Base-by-base conservation (phyloP, 2,888 invertebrate species). In the Andrena camellia region DNA sequence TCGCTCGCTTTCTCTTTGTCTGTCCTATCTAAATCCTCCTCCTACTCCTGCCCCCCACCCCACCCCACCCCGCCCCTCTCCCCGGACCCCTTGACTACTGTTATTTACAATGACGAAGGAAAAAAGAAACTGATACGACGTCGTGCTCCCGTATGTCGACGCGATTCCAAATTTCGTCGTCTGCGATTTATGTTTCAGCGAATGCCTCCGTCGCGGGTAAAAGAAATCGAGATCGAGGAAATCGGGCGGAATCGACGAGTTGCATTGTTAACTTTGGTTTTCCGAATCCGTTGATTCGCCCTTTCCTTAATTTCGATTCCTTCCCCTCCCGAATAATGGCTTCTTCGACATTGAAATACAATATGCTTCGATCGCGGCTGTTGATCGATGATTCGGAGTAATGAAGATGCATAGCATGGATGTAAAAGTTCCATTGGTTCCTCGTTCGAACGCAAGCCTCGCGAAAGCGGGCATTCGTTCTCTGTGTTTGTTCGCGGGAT, bases 51-150 rank as follows among this genome's bases (percentile, higher is more conserved):
- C 72, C 48, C 82, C 80, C 86, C 81, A 74, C 29, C 1, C 62
- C 73, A 78, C 77, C 80, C 86, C 73, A 63, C 71, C 79, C 52
- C 66, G n/a, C n/a, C n/a, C n/a, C n/a, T n/a, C n/a, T 52, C 62
- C 64, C 59, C 48, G 52, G 8, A 50, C 66, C 70, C 42, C 42
- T 52, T 42, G 33, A 64, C 50, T 81, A 81, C 87, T 81, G 78
- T 77, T 91, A 91, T 91, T 88, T 91, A 91, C 91, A 91, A 80
- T 83, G 82, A 86, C 88, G 84, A 87, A 78, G 85, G 73, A 81
- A 88, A 77, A 69, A 82, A 64, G 69, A 86, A 83, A 78, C 64
- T 63, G 78, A 80, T 62, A 66, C 84, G 60, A 29, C 67, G 68
- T 59, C 67, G 68, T 71, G 63, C 75, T 59, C 76, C 72, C 72